Base-by-base conservation (phyloP, 1,140 invertebrate genomes). In the Zophobas atratus region DNA sequence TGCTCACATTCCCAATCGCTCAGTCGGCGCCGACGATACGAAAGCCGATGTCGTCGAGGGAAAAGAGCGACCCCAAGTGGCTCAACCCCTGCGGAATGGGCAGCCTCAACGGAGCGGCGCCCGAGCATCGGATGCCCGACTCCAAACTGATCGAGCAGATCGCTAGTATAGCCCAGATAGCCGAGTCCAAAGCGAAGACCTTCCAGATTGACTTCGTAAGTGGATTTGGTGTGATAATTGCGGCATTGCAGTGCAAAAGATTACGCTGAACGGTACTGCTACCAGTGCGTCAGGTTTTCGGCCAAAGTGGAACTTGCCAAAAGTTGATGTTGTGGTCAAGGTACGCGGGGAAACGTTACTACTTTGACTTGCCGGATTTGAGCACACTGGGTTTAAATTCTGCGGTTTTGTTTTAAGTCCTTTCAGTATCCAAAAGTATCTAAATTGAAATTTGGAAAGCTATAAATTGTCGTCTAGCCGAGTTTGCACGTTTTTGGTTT, bases 151-250 rank as follows among this genome's bases (percentile, higher is more conserved):
- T 90, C 1, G 80, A 82, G 1, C 85, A 86, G 79, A 87, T 90
- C 55, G 81, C 88, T 41, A 80, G 87, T 63, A 86, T 88, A 78
- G 88, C 89, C 8, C 87, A 83, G 77, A 88, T 84, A 0, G 89
- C 89, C 0, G 82, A 88, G 0, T 80, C 78, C 72, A 87, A 89
- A 75, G 88, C 88, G 1, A 80, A 87, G 63, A 81, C 82, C 55
- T 89, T 89, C 80, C 84, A 87, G 72, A 87, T 88, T 4, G 82
- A 87, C 67, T 90, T 87, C 82, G 90, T 91, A 83, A 90, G 90
- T 90, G 84, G 20, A 20, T 20, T 56, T 46, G 20, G 20, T 20
- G 20, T 20, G 20, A 20, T 20, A 20, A 20, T 20, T 20, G 20
- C 20, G 0, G 20, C 20, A 20, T 20, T 20, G 20, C 20, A 20